Conservation (phyloP, 2,113 vertebrate species). For the Apeltes quadracus region DNA sequence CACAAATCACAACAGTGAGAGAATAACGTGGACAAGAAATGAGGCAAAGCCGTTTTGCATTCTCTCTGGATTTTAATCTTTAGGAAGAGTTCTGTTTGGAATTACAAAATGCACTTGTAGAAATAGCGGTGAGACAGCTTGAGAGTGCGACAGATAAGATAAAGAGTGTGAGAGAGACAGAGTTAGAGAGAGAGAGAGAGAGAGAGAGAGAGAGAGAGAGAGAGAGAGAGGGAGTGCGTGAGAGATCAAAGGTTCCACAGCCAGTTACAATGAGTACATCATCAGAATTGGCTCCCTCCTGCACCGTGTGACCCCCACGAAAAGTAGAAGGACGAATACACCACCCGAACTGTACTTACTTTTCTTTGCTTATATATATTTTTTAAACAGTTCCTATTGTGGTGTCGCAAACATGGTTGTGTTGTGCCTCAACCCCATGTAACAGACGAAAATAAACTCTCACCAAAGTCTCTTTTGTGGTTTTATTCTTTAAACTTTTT, state of each 20-base stretch:
- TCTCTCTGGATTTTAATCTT: constrained; percentile 87
- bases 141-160: constrained; percentile 68
- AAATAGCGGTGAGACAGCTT: constrained; percentile 79
- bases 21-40: constrained; percentile 34
- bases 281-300: constrained; percentile 64
- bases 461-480: constrained; percentile 79
- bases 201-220: constrained; percentile 54
- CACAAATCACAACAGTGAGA: not conserved
- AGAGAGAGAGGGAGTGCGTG: constrained; percentile 60
- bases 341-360: constrained; percentile 72
- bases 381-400: constrained; percentile 75
- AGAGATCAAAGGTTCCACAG: constrained; percentile 69
- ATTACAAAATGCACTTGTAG: constrained; percentile 87
- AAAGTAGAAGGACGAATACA: constrained; percentile 73
- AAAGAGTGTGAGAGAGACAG: constrained; percentile 65
- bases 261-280: constrained; percentile 66
- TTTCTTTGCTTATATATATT: constrained; percentile 60
- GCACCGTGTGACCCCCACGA: constrained; percentile 54
- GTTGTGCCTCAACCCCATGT: constrained; percentile 78
- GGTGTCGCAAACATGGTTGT: constrained; percentile 78
- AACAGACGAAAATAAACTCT: constrained; percentile 75
- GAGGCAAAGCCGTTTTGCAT: constrained; percentile 70
- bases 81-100: constrained; percentile 84
- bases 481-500: constrained; percentile 79
- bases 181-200: constrained; percentile 54